Evolutionary conservation across 2,888 invertebrate genomes (phyloP).

Genomic region (Dolichopus griseipennis): DNA sequence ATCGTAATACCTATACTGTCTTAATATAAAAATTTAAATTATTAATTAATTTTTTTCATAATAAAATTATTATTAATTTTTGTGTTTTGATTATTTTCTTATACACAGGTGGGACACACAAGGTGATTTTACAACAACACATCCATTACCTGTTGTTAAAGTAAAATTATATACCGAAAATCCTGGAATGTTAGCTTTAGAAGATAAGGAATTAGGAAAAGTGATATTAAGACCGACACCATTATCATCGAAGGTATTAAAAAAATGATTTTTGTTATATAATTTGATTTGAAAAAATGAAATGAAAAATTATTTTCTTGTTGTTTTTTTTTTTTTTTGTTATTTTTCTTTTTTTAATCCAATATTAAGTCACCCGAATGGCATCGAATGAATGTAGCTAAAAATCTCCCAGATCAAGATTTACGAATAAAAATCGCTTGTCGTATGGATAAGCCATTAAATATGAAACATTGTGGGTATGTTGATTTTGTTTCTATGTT

Average conservation of each 20-base stretch:
- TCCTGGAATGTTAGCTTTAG: constrained; percentile 92
- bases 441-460: constrained; percentile 96
- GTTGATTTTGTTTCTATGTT: constrained; percentile 27
- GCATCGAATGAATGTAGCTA: constrained; percentile 95
- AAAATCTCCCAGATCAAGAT: constrained; percentile 92
- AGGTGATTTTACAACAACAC: constrained; percentile 97
- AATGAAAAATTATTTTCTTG: not conserved
- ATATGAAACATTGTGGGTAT: constrained; percentile 98
- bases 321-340: not conserved
- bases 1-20: no score
- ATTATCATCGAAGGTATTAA: constrained; percentile 67
- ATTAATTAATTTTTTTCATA: no score
- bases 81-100: no score
- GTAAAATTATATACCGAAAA: constrained; percentile 97
- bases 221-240: constrained; percentile 81
- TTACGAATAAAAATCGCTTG: constrained; percentile 95
- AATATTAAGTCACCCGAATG: constrained; percentile 79
- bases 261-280: not conserved
- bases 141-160: constrained; percentile 94
- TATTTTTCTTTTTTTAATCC: not conserved
- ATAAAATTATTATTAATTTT: no score
- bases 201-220: constrained; percentile 97
- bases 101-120: constrained; percentile 96
- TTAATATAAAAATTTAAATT: no score
- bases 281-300: not conserved